Conservation (phyloP, 1,140 invertebrate genomes). For the Cydia pomonella region DNA sequence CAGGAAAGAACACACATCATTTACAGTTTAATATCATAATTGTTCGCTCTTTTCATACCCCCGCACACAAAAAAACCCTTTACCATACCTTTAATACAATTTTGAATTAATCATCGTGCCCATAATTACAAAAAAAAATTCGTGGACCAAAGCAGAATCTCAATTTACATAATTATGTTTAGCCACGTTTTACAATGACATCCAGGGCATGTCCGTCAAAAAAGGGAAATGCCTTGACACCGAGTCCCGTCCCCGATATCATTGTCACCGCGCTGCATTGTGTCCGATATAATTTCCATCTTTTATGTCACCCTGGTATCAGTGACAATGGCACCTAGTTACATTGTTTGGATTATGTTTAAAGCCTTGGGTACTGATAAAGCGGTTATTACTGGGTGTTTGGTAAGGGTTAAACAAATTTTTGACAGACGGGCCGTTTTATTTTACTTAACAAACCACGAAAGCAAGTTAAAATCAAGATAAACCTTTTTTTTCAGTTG, state of each 20-base stretch:
- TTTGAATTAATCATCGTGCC: neutral
- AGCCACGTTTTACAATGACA: conserved; percentile 13
- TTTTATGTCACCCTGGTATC: conserved; percentile 32
- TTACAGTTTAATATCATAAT: no score
- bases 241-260: conserved; percentile 22
- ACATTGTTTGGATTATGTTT: conserved; percentile 18
- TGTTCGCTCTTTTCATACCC: no score
- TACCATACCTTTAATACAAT: neutral
- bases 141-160: neutral
- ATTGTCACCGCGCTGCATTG: conserved; percentile 27
- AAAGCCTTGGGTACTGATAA: conserved; percentile 4
- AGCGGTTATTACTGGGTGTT: conserved; percentile 5
- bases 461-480: no score
- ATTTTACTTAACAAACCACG: no score
- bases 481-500: no score
- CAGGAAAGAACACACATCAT: no score
- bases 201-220: conserved; percentile 26
- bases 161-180: neutral
- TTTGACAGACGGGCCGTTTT: neutral
- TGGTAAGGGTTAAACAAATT: neutral
- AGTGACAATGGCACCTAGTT: conserved; percentile 7
- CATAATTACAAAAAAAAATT: neutral
- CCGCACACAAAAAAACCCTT: no score
- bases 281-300: conserved; percentile 20
- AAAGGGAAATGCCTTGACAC: conserved; percentile 31